Evolutionary conservation across 2,888 invertebrate species (phyloP).

Genomic region (Callimorpha dominula): DNA sequence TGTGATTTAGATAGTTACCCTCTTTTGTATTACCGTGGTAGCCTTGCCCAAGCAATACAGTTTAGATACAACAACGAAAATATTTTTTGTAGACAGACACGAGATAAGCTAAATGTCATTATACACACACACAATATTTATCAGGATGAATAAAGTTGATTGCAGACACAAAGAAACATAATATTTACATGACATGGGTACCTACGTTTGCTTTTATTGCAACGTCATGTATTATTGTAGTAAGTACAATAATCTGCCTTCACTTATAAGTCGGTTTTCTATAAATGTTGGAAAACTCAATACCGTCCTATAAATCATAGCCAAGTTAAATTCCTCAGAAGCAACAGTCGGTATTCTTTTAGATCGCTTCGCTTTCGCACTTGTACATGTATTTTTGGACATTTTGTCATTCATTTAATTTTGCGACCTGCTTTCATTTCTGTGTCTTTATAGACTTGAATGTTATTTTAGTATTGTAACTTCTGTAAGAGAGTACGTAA

Average conservation of each 20-base stretch:
- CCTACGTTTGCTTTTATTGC: not conserved
- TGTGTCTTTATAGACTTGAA: not conserved
- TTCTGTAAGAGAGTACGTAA: slow-evolving; percentile 2
- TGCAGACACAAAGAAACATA: not conserved
- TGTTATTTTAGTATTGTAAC: not conserved
- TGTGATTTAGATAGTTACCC: not conserved
- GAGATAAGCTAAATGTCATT: not conserved
- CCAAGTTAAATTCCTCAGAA: not conserved
- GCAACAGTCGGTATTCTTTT: not conserved
- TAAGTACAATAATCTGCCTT: not conserved
- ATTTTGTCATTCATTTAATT: not conserved
- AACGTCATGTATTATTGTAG: not conserved
- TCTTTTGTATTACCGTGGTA: not conserved
- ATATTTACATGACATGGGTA: not conserved
- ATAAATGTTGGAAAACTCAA: not conserved
- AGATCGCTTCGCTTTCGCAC: not conserved
- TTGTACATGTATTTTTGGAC: not conserved
- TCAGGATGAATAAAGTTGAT: not conserved
- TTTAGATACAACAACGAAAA: too few relatives aligned
- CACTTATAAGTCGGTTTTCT: not conserved
- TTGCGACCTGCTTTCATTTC: not conserved
- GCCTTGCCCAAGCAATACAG: too few relatives aligned
- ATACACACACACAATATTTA: not conserved
- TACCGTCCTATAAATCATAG: not conserved
- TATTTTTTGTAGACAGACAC: not conserved